These are phyloP conservation scores for Brachypodius melanocephalos DNA, from an alignment of 2,113 vertebrate genomes.

Conservation along the genomic window DNA sequence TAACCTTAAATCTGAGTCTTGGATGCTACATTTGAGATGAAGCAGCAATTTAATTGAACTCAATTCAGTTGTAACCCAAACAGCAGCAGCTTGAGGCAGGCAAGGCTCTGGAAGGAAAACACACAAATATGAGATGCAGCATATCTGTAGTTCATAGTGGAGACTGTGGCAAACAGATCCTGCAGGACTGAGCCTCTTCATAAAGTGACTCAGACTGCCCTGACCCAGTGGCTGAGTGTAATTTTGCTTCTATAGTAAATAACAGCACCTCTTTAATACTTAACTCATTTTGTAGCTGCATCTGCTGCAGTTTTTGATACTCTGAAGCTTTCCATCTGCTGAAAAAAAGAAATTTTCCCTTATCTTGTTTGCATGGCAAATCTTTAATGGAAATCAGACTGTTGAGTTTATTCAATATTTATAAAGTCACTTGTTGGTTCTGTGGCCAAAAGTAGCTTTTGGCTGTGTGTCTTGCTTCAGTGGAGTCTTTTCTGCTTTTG, in stretches of 20 bases:
- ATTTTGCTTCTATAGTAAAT: not conserved
- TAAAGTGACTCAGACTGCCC: not conserved
- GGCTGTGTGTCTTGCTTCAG: not conserved
- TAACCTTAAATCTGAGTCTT: not conserved
- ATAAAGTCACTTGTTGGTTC: not conserved
- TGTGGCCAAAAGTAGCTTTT: not conserved
- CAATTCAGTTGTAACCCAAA: not conserved
- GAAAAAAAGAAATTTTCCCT: not conserved
- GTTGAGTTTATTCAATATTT: not conserved
- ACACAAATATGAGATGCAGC: not conserved
- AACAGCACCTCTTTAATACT: not conserved
- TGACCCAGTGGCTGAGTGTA: rapidly evolving
- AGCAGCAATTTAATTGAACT: not conserved
- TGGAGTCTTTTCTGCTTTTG: not conserved
- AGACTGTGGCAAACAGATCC: not conserved
- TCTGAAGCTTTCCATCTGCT: not conserved
- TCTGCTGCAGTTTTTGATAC: not conserved
- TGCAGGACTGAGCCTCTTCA: not conserved
- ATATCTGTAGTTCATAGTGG: not conserved
- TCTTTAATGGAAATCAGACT: not conserved
- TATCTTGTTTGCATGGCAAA: not conserved
- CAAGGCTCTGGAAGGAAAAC: not conserved
- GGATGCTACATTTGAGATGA: not conserved
- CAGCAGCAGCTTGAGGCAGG: not conserved
- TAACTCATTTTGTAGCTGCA: not conserved